phyloP scores from a whole-genome alignment of 2,888 invertebrate species.

The Mesorhabditis belari region DNA sequence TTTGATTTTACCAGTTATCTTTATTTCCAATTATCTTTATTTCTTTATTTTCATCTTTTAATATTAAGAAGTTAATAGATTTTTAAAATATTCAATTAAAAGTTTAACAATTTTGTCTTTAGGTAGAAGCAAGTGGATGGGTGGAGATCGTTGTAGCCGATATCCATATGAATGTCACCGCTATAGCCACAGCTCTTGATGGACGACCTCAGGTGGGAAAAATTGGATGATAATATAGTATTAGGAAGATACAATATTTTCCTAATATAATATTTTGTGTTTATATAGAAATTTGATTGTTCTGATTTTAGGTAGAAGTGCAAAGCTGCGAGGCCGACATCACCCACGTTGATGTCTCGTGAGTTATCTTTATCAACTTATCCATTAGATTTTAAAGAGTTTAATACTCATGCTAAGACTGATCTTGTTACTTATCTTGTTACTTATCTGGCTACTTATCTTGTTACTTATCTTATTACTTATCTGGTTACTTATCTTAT shows the following conservation, averaged over 20 bases:
- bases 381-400: background rate
- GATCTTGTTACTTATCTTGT: no score
- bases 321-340: slow-evolving; percentile 26
- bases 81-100: background rate
- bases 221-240: background rate
- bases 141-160: slow-evolving; percentile 31
- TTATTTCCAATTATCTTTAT: background rate
- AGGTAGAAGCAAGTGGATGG: slow-evolving; percentile 38
- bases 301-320: slow-evolving; percentile 11
- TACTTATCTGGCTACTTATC: no score
- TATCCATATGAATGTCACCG: slow-evolving; percentile 30
- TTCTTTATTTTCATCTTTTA: background rate
- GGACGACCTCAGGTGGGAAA: slow-evolving; percentile 31
- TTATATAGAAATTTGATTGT: slow-evolving; percentile 5
- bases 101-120: slow-evolving; percentile 3
- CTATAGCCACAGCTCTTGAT: slow-evolving; percentile 22
- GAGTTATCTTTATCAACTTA: background rate
- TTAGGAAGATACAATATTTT: background rate
- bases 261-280: background rate
- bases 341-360: slow-evolving; percentile 23
- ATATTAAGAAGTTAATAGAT: background rate
- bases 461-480: no score
- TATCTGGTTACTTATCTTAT: no score
- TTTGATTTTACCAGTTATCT: slow-evolving; percentile 25
- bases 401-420: background rate